Evolutionary conservation across 2,797 vertebrate genomes (phyloP), one percentile per base, ranked within the genome.

Genomic region (Ctenochaetus hawaiiensis): DNA sequence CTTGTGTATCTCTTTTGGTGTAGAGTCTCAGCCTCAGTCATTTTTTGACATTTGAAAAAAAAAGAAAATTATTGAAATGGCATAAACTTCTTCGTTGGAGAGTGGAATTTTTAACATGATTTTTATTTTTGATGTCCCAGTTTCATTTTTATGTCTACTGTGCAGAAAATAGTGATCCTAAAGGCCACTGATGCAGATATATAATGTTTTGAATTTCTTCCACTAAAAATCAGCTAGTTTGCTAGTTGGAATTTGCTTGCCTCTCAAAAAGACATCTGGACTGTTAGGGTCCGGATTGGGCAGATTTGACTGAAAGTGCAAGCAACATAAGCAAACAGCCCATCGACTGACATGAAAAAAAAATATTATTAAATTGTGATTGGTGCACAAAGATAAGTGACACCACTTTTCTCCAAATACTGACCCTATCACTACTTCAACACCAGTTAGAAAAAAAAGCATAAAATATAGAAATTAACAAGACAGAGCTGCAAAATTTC

Each of bases 1-100:
- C 83, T 91, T 84, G 64, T 86, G 78, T 83, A 81, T 89, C 62
- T 48, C 58, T 57, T 78, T 78, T 78, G 58, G 49, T 78, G 74
- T 72, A 45, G 20, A 77, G 49, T 48, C 52, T 49, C 17, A 22
- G 51, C 43, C 39, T 61, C 23, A 39, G 48, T 58, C 9, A 13
- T 70, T 85, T 84, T 85, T 84, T 77, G 12, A 67, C 8, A 13
- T 74, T 5, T 78, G 22, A 79, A 54, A 53, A 37, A 69, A 16
- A 14, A 72, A 30, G 4, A 30, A 30, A 26, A 26, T 26, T 26
- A 30, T 53, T 72, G 13, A 69, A 41, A 75, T 44, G 17, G 69
- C 53, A 65, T 54, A 64, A 84, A 34, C 34, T 8, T 61, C 18
- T 4, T 76, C 4, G 58, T 39, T 45, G 39, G 2, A 65, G 62